phyloP scores from a whole-genome alignment of 2,797 vertebrate genomes.

The Chiloscyllium punctatum region DNA sequence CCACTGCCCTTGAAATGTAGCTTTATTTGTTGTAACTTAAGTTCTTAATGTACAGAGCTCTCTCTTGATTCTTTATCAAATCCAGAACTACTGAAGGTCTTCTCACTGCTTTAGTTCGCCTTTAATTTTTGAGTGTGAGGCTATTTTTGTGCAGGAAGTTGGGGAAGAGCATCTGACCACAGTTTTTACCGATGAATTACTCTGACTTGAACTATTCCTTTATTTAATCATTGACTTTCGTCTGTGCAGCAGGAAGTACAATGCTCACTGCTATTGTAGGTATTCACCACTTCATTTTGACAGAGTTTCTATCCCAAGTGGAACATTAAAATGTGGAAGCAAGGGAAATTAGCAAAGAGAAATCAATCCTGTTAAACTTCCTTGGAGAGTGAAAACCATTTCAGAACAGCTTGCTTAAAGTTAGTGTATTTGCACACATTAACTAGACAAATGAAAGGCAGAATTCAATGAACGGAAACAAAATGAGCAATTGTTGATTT shows the following conservation, averaged over 20 bases:
- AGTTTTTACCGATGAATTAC: not conserved
- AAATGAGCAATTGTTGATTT: not conserved
- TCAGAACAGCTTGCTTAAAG: no score
- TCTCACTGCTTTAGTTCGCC: not conserved
- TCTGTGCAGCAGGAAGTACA: not conserved
- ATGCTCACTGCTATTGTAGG: not conserved
- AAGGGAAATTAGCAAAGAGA: not conserved
- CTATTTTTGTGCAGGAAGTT: not conserved
- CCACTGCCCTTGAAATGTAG: no score
- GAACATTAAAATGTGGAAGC: not conserved
- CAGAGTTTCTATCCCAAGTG: not conserved
- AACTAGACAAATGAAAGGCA: not conserved
- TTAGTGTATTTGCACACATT: not conserved
- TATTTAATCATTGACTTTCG: not conserved
- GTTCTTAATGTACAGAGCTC: not conserved
- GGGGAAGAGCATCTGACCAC: not conserved
- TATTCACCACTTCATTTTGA: not conserved
- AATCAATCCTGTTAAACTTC: not conserved
- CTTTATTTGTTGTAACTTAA: not conserved
- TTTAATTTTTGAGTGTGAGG: not conserved
- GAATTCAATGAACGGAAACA: not conserved
- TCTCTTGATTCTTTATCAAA: not conserved
- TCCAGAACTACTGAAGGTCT: not conserved
- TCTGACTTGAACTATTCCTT: not conserved
- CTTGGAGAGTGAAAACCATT: not conserved